Conservation (phyloP, 2,797 vertebrate species). For the Pangasius djambal region DNA sequence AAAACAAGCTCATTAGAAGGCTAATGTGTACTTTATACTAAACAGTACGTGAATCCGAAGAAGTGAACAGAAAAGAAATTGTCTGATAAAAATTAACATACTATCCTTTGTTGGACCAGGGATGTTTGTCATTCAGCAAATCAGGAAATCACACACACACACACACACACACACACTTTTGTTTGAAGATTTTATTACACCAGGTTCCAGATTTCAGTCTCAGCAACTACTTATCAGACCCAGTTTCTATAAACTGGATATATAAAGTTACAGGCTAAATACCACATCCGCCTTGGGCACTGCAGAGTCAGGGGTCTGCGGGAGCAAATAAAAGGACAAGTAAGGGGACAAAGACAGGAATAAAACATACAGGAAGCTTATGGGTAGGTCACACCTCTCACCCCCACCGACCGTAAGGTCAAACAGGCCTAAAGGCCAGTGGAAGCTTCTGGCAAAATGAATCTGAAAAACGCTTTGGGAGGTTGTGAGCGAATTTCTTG, state of each 20-base stretch:
- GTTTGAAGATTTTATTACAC: slow-evolving; percentile 51
- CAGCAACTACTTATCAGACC: slow-evolving; percentile 62
- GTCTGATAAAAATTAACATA: not conserved
- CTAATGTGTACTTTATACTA: not conserved
- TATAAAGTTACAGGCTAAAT: slow-evolving; percentile 50
- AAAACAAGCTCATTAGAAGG: not conserved
- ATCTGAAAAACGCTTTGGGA: slow-evolving; percentile 13
- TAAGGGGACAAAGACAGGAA: slow-evolving; percentile 35
- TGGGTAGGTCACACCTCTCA: slow-evolving; percentile 14
- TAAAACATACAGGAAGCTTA: slow-evolving; percentile 8
- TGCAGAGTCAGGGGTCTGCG: slow-evolving; percentile 45
- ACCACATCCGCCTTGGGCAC: slow-evolving; percentile 40
- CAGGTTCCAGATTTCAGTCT: slow-evolving; percentile 59
- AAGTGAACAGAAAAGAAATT: not conserved
- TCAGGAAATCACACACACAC: not conserved
- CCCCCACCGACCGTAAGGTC: slow-evolving; percentile 5
- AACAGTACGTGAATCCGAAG: not conserved
- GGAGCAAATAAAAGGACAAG: slow-evolving; percentile 22
- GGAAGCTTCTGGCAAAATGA: slow-evolving; percentile 1
- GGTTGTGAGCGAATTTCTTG: slow-evolving; percentile 2
- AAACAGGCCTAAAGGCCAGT: not conserved
- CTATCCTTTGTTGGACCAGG: not conserved
- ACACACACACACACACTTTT: slow-evolving; percentile 21
- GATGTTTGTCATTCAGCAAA: not conserved
- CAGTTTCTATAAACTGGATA: slow-evolving; percentile 53